Evolutionary conservation across 2,113 vertebrate genomes (phyloP).

Genomic region (Channa argus): DNA sequence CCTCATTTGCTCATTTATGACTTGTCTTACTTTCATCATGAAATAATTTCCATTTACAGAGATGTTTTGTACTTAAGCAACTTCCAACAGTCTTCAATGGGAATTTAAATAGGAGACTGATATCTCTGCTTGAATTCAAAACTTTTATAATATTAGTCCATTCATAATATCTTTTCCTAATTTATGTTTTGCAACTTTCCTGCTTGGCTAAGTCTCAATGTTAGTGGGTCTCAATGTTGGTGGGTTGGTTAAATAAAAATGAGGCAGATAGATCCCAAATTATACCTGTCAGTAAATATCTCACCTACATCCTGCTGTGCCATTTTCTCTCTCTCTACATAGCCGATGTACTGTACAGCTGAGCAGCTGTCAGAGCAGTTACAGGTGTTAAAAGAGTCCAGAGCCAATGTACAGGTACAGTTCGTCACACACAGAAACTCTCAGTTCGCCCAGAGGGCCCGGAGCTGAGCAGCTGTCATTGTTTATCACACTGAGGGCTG

Average conservation of each 20-base stretch:
- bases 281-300: no score
- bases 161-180: background rate
- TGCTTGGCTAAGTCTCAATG: no score
- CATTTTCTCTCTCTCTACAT: background rate
- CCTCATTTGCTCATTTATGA: background rate
- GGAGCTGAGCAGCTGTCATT: conserved; percentile 49
- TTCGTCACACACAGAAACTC: conserved; percentile 45
- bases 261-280: no score
- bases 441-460: conserved; percentile 8
- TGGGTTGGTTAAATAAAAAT: no score
- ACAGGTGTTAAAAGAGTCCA: conserved; percentile 57
- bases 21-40: background rate
- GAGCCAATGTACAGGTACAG: conserved; percentile 39
- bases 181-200: no score
- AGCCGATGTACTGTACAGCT: background rate
- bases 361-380: conserved; percentile 56
- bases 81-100: background rate
- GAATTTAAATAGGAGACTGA: background rate
- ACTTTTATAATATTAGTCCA: background rate
- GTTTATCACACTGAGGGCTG: conserved; percentile 28
- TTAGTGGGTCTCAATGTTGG: no score
- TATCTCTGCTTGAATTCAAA: background rate
- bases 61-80: background rate
- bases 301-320: background rate
- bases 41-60: background rate